phyloP scores from a whole-genome alignment of 2,888 invertebrate species.

The Nebria brevicollis region DNA sequence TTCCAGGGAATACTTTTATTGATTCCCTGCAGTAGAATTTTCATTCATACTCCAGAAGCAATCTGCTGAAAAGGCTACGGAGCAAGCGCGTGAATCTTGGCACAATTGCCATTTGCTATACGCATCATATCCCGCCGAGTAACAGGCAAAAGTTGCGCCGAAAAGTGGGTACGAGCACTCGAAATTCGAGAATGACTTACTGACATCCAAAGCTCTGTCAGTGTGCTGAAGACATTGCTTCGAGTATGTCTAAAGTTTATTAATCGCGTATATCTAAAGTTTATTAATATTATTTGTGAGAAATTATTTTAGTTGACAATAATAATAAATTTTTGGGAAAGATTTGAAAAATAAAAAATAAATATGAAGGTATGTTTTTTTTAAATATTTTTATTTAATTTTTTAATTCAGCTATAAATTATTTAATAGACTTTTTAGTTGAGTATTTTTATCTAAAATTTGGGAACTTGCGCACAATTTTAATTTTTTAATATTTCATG shows the following conservation, averaged over 20 bases:
- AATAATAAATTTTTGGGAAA: no score
- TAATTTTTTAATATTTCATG: no score
- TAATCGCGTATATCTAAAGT: background rate
- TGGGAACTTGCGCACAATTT: no score
- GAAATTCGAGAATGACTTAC: background rate
- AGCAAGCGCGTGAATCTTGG: background rate
- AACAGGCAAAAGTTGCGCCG: background rate
- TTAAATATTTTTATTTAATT: background rate
- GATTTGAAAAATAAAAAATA: no score
- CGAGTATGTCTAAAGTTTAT: background rate
- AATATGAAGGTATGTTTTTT: background rate
- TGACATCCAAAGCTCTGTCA: background rate
- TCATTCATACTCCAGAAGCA: background rate
- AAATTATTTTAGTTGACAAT: no score
- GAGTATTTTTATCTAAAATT: no score
- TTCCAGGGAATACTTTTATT: background rate
- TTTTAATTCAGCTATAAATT: background rate
- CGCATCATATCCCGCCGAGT: background rate
- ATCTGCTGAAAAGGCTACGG: background rate
- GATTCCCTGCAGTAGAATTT: background rate
- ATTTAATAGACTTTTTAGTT: no score
- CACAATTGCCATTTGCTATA: background rate
- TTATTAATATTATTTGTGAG: background rate
- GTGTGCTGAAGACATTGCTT: background rate
- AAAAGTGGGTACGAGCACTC: background rate